These are phyloP conservation scores for Eueides isabella DNA, from an alignment of 1,140 invertebrate species.

Conservation along the genomic window DNA sequence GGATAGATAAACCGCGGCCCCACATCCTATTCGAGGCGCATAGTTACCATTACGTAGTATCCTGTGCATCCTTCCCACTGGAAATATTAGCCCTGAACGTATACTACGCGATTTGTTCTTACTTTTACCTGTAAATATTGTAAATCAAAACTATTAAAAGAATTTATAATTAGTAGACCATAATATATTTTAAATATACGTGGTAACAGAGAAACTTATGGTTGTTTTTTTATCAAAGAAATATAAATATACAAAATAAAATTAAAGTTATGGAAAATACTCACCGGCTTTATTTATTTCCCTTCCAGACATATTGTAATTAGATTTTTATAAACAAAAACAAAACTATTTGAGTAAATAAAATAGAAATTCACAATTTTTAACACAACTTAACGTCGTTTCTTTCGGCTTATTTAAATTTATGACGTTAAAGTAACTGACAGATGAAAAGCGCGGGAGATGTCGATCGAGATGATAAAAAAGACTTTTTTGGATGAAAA, in stretches of 20 bases:
- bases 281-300: background rate
- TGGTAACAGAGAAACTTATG: too few relatives aligned
- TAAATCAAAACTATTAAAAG: too few relatives aligned
- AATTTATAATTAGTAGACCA: too few relatives aligned
- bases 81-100: constrained; percentile 87
- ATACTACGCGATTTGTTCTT: constrained; percentile 37
- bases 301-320: constrained; percentile 2
- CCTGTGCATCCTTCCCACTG: constrained; percentile 84
- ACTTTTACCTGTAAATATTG: constrained; percentile 6
- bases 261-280: background rate
- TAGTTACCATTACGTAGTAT: constrained; percentile 86
- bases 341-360: background rate
- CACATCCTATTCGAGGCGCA: constrained; percentile 84
- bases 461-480: too few relatives aligned
- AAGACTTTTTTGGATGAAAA: too few relatives aligned
- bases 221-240: too few relatives aligned
- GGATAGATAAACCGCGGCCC: constrained; percentile 86
- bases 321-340: background rate
- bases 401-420: background rate
- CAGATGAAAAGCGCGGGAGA: background rate
- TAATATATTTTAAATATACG: too few relatives aligned
- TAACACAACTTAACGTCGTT: background rate
- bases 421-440: background rate
- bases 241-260: too few relatives aligned
- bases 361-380: background rate